Evolutionary conservation across 2,888 invertebrate species (phyloP), one percentile per base, ranked within the genome.

Genomic region (Caenorhabditis sp.): DNA sequence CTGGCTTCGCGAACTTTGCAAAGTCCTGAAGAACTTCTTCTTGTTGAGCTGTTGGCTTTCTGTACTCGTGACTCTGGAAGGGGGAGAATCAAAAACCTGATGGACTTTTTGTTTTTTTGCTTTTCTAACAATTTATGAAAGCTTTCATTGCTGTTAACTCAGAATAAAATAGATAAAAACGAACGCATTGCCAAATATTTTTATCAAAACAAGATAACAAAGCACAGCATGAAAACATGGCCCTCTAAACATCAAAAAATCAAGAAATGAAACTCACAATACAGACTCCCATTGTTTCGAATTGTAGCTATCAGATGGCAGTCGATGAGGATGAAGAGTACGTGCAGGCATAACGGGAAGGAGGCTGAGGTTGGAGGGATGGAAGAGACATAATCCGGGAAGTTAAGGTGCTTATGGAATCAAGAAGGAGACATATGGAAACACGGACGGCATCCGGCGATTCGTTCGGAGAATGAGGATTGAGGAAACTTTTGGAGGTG

Each of bases 31-130:
- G 47, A 8, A 69, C 62, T 53, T 80, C 80, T 24, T 26, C 51
- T 56, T 74, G 51, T 50, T 80, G 47, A 0, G 72, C 80, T 13
- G 26, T 72, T 18, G 67, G 76, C 37, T 76, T 76, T n/a, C 44
- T 53, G 55, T 76, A 76, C 47, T 80, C 80, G n/a, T 80, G 80
- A 26, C 80, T 80, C 80, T 80, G 61, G n/a, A 70, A 77, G n/a
- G n/a, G n/a, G n/a, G n/a, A n/a, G n/a, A n/a, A n/a, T n/a, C n/a
- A n/a, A n/a, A n/a, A n/a, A n/a, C n/a, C n/a, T n/a, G n/a, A n/a
- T n/a, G n/a, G n/a, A n/a, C n/a, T n/a, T n/a, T n/a, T n/a, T n/a
- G n/a, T n/a, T n/a, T n/a, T n/a, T n/a, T n/a, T n/a, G n/a, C n/a
- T n/a, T n/a, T n/a, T n/a, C n/a, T n/a, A n/a, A n/a, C n/a, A n/a